Evolutionary conservation across 2,888 invertebrate genomes (phyloP).

Genomic region (Brenthis daphne): DNA sequence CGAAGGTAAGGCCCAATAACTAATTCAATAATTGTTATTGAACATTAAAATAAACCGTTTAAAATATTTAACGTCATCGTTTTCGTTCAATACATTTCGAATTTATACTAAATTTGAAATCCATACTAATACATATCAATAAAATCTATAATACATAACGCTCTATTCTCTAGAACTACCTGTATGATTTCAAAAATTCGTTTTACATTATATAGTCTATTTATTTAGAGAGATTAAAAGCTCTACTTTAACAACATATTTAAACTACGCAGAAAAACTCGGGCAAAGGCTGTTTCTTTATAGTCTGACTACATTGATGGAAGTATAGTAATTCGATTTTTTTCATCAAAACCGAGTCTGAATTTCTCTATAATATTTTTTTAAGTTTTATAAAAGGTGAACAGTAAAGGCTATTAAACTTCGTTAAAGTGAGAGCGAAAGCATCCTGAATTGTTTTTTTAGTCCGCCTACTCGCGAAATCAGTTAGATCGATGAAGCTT

Average conservation of each 20-base stretch:
- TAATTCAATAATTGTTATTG: constrained; percentile 53
- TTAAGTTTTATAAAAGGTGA: background rate
- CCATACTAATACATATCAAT: background rate
- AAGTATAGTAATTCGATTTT: no score
- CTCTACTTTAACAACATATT: no score
- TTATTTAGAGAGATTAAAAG: no score
- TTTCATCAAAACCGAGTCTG: no score
- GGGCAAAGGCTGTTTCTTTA: no score
- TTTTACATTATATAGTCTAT: no score
- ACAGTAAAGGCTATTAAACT: constrained; percentile 5
- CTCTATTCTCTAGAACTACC: no score
- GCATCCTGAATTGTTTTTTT: constrained; percentile 15
- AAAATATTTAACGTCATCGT: background rate
- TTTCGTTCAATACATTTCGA: no score
- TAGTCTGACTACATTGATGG: no score
- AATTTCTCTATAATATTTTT: background rate
- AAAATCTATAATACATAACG: no score
- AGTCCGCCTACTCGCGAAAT: constrained; percentile 1
- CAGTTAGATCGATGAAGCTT: background rate
- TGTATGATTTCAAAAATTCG: no score
- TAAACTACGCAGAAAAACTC: no score
- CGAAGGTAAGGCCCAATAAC: constrained; percentile 69
- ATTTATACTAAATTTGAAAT: background rate
- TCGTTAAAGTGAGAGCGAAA: constrained; percentile 17
- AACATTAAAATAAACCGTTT: constrained; percentile 8